Evolutionary conservation across 2,888 invertebrate genomes (phyloP), one percentile per base, ranked within the genome.

Genomic region (Coecobrya sp.): DNA sequence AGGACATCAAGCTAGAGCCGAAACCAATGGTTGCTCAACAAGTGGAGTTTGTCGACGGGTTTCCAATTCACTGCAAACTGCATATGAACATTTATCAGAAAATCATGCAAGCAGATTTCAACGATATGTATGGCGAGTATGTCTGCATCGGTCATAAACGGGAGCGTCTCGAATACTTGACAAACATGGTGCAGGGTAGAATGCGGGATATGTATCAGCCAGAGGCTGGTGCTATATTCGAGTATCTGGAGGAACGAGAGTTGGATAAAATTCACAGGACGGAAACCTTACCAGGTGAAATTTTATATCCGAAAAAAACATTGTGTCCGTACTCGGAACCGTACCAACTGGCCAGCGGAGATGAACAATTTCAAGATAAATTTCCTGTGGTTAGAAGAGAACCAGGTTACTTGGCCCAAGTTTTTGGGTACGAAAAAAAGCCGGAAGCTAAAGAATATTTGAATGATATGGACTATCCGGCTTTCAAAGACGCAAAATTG

Each of bases 1-100:
- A n/a, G 16, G 3, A 65, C 42, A 79, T 92, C 0, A 89, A 89
- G 27, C 19, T 89, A 0, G 92, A 92, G 25, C 93, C 94, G 0
- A 93, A 92, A 25, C 62, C 86, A 4, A 92, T 94, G 13, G 27
- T 52, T 19, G 55, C 93, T 0, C 91, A 94, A 8, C 94, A 94
- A 70, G 94, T 94, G 0, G 91, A 94, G 16, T 94, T 94, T 65
- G 30, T 86, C 0, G 84, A 92, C 19, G 94, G 94, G 0, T 82
- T 92, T 52, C 94, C 94, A 0, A 55, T 92, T 22, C 93, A 94
- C 65, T 93, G 92, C 45, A 93, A 92, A 82, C 84, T 94, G 0
- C 90, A 94, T 25, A 93, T 94, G 92, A 93, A 93, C 19, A 94
- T 94, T 85, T 91, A 86, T 49, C 94, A 94, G 65, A 93, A 86